Conservation (phyloP, 2,113 vertebrate species). For the Petrocephalus microphthalmus region DNA sequence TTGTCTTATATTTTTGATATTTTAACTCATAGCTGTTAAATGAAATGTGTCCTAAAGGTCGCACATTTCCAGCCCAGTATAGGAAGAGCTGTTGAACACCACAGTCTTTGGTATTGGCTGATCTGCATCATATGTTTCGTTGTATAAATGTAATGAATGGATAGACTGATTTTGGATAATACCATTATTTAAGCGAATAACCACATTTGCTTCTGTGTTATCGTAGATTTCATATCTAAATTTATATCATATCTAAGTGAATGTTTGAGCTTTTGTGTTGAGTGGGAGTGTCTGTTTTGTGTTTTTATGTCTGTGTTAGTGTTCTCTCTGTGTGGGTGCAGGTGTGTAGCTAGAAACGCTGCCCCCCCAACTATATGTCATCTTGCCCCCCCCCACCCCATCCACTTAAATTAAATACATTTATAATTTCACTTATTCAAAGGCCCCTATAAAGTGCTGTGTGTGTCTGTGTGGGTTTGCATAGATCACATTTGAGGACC, state of each 20-base stretch:
- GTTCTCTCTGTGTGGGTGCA: not conserved
- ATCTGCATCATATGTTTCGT: not conserved
- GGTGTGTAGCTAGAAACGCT: not conserved
- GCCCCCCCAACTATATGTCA: too few species aligned
- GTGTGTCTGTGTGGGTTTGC: not conserved
- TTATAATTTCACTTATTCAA: not conserved
- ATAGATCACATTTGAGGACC: too few species aligned
- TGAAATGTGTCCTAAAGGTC: not conserved
- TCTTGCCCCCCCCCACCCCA: not conserved
- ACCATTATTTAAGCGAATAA: not conserved
- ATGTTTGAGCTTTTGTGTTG: not conserved
- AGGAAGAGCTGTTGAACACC: not conserved
- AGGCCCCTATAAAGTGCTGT: not conserved
- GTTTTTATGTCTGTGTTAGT: not conserved
- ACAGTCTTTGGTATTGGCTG: not conserved
- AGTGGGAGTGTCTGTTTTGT: not conserved
- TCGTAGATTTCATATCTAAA: not conserved
- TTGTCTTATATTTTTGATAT: not conserved
- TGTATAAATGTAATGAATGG: not conserved
- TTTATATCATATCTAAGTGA: too few species aligned
- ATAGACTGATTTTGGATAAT: not conserved
- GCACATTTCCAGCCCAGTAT: not conserved
- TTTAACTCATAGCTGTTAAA: not conserved
- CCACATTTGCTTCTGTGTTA: not conserved
- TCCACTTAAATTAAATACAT: not conserved